These are phyloP conservation scores for Paguma larvata DNA, from an alignment of 2,797 vertebrate species.

Conservation along the genomic window DNA sequence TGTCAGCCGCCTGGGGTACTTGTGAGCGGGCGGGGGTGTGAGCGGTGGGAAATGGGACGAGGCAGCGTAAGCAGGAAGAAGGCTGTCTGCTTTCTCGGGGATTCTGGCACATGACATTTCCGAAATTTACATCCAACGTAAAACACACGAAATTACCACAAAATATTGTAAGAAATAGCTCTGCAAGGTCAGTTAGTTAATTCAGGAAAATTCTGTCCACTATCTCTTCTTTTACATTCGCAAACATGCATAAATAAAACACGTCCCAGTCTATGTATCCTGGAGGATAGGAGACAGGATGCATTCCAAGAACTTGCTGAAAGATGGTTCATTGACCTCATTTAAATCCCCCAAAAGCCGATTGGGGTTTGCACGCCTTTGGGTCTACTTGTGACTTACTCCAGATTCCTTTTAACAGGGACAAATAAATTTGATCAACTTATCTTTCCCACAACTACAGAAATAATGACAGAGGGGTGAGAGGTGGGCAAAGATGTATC, in stretches of 20 bases:
- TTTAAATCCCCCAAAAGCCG: slow-evolving; percentile 77
- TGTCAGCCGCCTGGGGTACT: slow-evolving; percentile 54
- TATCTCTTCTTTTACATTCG: slow-evolving; percentile 34
- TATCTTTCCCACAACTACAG: slow-evolving; percentile 9
- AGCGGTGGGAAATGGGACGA: slow-evolving; percentile 45
- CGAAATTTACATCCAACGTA: slow-evolving; percentile 74
- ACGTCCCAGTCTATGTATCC: not conserved
- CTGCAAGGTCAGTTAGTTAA: slow-evolving; percentile 79
- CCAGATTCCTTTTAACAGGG: slow-evolving; percentile 57
- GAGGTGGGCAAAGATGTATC: slow-evolving; percentile 37
- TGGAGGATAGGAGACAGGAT: slow-evolving; percentile 62
- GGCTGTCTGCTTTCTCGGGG: slow-evolving; percentile 63
- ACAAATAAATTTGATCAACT: slow-evolving; percentile 69
- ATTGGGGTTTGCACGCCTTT: slow-evolving; percentile 56
- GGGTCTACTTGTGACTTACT: slow-evolving; percentile 70
- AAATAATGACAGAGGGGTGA: slow-evolving; percentile 59
- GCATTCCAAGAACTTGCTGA: slow-evolving; percentile 83
- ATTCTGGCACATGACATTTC: slow-evolving; percentile 77
- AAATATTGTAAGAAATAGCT: slow-evolving; percentile 29
- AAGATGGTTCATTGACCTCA: slow-evolving; percentile 83
- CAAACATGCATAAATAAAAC: slow-evolving; percentile 69
- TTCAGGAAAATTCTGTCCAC: slow-evolving; percentile 43
- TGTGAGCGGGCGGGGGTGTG: not conserved
- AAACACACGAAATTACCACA: slow-evolving; percentile 77
- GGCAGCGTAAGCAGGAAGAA: slow-evolving; percentile 32